Evolutionary conservation across 2,113 vertebrate genomes (phyloP).

Genomic region (Apodemus speciosus): DNA sequence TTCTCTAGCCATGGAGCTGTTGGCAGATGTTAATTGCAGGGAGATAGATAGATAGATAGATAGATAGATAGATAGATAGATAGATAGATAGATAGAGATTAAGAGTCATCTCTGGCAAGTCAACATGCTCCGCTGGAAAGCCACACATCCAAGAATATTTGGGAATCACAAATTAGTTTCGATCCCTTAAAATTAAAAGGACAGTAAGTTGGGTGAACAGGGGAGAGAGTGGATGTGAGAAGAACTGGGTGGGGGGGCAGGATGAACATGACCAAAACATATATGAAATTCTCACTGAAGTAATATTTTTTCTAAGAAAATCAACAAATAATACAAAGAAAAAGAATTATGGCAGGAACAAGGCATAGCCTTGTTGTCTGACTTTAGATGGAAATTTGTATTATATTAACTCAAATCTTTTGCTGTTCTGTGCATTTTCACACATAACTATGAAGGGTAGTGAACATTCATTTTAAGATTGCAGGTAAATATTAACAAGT

Average conservation of each 20-base stretch:
- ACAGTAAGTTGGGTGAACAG: neutral
- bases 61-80: no score
- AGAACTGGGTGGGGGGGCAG: neutral
- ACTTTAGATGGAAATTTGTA: neutral
- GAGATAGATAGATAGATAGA: neutral
- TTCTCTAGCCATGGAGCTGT: neutral
- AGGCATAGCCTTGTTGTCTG: neutral
- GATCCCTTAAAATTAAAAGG: neutral
- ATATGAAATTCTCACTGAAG: neutral
- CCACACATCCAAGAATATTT: neutral
- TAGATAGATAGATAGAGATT: neutral
- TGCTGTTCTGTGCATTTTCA: neutral
- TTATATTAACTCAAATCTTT: neutral
- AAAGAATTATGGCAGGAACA: neutral
- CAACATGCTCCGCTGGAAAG: neutral
- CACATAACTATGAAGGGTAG: neutral
- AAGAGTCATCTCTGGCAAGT: neutral
- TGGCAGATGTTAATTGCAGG: neutral
- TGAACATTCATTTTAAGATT: neutral
- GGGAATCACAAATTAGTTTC: neutral
- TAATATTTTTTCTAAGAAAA: neutral
- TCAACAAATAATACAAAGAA: neutral
- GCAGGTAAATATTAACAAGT: neutral
- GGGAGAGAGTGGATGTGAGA: neutral
- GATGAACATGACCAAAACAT: neutral